phyloP scores from a whole-genome alignment of 2,113 vertebrate genomes.

The Crypturellus undulatus region DNA sequence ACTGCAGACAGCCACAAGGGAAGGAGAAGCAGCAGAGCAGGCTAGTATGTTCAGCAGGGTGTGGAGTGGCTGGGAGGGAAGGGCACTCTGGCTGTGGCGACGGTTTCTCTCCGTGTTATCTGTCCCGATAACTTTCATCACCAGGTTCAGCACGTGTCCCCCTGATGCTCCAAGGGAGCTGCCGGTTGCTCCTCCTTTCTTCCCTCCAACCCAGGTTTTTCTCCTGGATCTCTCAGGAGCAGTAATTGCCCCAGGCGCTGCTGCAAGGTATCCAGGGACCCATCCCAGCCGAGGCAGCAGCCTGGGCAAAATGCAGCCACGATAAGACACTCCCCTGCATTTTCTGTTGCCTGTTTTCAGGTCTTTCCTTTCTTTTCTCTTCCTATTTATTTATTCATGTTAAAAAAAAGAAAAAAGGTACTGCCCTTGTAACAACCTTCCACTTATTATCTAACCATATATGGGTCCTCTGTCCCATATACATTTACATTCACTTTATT shows the following conservation, averaged over 20 bases:
- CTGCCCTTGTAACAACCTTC: not conserved
- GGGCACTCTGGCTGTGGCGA: not conserved
- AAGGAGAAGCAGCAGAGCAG: slow-evolving; percentile 26
- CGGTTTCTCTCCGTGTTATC: rapidly evolving
- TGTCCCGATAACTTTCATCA: too few species aligned
- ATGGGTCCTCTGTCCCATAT: not conserved
- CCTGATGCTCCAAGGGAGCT: not conserved
- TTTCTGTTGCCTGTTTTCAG: not conserved
- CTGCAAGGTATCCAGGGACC: not conserved
- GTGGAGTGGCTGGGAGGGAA: not conserved
- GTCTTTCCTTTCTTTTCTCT: not conserved
- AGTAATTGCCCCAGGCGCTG: rapidly evolving
- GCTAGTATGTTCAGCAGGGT: slow-evolving; percentile 16
- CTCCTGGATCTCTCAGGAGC: not conserved
- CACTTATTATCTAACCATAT: not conserved
- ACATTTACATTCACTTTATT: not conserved
- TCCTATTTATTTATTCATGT: not conserved
- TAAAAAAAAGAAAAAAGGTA: not conserved
- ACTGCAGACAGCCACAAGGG: not conserved
- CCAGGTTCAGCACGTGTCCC: not conserved
- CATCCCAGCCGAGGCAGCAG: not conserved
- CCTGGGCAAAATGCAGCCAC: not conserved
- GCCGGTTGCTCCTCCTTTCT: not conserved
- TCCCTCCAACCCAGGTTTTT: rapidly evolving
- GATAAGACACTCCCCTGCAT: not conserved